Evolutionary conservation across 2,797 vertebrate species (phyloP), one percentile per base, ranked within the genome.

Genomic region (Channa striata): DNA sequence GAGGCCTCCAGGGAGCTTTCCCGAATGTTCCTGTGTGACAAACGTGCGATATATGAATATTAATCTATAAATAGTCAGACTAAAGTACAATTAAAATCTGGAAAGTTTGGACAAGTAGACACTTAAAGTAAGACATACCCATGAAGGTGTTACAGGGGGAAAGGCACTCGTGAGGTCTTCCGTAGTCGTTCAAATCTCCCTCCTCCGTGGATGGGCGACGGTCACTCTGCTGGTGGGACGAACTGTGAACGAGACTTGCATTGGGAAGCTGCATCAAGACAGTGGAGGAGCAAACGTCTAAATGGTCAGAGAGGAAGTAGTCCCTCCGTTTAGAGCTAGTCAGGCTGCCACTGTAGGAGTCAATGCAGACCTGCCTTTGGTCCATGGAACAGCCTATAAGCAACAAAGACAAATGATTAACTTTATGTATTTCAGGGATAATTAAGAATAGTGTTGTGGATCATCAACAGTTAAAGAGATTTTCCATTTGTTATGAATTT

Each of bases 1-100:
- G 94, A 37, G 95, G 89, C 80, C 91, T 96, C 96, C 96, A 96
- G 42, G 96, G 90, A 68, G 95, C 88, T 79, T 99, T 99, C 60
- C 97, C 98, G 90, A 99, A 99, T 1, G 98, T 99, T 68, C 97
- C 97, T 99, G 86, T 39, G 8, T 2, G 5, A 72, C 8, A 72
- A 59, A 59, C 0, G 9, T 10, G 9, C 1, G 4, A 42, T 30
- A 2, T 4, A 30, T 30, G 0, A 30, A 30, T 30, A 30, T n/a
- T n/a, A 30, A 30, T 30, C 4, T 4, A 30, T 30, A 30, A 30
- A 30, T 1, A 47, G 23, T 85, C 9, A 75, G 53, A 21, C 3
- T 1, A 25, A 11, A 14, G 1, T 3, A 14, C 1, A 2, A 6
- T 36, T 5, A 47, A 39, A 11, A 47, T 5, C 5, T 0, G 0